These are phyloP conservation scores for Platyura marginata DNA, from an alignment of 1,140 invertebrate genomes.

Conservation along the genomic window DNA sequence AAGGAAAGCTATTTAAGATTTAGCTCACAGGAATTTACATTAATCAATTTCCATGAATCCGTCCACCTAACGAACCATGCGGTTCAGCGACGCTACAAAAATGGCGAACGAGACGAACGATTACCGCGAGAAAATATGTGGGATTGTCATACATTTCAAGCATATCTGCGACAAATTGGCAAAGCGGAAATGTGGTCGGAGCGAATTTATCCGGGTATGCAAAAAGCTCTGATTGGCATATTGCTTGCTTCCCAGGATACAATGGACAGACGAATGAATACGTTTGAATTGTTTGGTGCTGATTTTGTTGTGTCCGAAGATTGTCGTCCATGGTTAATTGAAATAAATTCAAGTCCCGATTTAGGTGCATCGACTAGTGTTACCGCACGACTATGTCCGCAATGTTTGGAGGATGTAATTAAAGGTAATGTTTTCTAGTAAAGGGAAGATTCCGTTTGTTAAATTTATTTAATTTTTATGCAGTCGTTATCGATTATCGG, in stretches of 20 bases:
- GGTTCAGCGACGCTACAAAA: constrained; percentile 81
- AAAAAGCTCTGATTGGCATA: constrained; percentile 67
- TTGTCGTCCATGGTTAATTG: constrained; percentile 78
- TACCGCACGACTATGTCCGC: constrained; percentile 66
- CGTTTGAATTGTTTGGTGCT: constrained; percentile 84
- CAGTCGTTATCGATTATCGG: constrained; percentile 74
- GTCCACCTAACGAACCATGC: constrained; percentile 89
- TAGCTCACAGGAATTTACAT: constrained; percentile 75
- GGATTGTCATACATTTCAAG: constrained; percentile 62
- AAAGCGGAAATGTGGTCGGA: constrained; percentile 57
- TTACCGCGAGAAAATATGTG: constrained; percentile 67
- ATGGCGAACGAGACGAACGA: constrained; percentile 49
- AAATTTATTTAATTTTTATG: constrained; percentile 16
- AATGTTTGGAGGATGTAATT: constrained; percentile 77
- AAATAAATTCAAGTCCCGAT: constrained; percentile 88
- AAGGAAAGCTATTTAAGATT: constrained; percentile 82
- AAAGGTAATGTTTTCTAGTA: constrained; percentile 46
- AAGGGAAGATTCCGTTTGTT: background rate
- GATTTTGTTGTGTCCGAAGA: constrained; percentile 86
- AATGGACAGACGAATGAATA: constrained; percentile 72
- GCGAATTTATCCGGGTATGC: constrained; percentile 78
- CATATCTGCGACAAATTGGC: constrained; percentile 50
- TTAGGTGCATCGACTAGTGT: constrained; percentile 77
- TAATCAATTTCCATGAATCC: constrained; percentile 82
- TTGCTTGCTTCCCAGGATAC: constrained; percentile 70